Base-by-base conservation (phyloP, 2,113 vertebrate species). In the Chlorodrepanis virens region DNA sequence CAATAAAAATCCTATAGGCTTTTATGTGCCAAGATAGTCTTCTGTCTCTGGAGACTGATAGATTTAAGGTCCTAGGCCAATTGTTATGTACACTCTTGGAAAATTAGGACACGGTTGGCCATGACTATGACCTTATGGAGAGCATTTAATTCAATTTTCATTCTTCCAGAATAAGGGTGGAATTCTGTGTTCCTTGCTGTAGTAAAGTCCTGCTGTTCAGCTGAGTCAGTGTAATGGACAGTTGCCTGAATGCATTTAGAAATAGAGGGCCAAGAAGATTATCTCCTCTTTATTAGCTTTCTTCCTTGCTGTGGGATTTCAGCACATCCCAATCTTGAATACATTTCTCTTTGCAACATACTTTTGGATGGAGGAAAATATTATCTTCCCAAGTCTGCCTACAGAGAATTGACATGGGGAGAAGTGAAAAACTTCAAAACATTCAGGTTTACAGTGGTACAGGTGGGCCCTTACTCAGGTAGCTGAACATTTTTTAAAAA, bases 191-290 rank as follows among this genome's bases (percentile, higher is more conserved):
- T 94, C 40, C 82, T 89, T 83, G 61, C 76, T 87, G 20, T 65
- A 75, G 94, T 29, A 27, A 79, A 93, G 39, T 86, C 71, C 44
- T 79, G 56, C 90, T 80, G 37, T 77, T 90, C 78, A 90, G 77
- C 53, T 67, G 50, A 93, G 81, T 91, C 78, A 94, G 68, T 78
- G 63, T 83, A 86, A 87, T 76, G 86, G 91, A 49, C 68, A 76
- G 29, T 83, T 92, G 90, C 81, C 77, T 87, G 82, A 89, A 72
- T 28, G 15, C 29, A 47, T 90, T 76, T 74, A 77, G 80, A 92
- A 94, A 83, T 47, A 69, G 2, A 85, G 47, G n/a, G 45, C 65
- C 59, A 94, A 72, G 57, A 13, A 87, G 61, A 93, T 92, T 83
- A 83, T 86, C 44, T 93, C 8, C 28, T 75, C 31, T 72, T 81